Conservation (phyloP, 2,888 invertebrate species). For the Melanargia galathea region DNA sequence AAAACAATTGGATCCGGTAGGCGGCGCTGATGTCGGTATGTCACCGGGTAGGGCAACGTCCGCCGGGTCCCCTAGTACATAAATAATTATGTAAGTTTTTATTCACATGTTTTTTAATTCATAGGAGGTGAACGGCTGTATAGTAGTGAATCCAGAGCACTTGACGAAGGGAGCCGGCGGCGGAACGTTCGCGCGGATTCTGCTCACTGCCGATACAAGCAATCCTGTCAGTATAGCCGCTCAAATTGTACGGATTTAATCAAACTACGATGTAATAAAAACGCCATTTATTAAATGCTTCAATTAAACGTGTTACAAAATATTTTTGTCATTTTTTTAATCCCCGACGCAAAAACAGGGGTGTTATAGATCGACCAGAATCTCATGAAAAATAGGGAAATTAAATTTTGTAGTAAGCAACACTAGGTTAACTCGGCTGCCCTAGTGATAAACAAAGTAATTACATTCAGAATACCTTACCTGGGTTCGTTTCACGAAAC, state of each 20-base stretch:
- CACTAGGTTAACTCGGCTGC: too few species aligned
- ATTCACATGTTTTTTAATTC: slow-evolving; percentile 13
- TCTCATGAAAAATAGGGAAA: too few species aligned
- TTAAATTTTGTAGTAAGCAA: too few species aligned
- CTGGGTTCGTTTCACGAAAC: too few species aligned
- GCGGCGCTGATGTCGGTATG: too few species aligned
- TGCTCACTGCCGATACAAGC: slow-evolving; percentile 69
- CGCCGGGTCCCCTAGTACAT: too few species aligned
- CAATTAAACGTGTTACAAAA: slow-evolving; percentile 18
- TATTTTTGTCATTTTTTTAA: not conserved
- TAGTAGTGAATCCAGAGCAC: slow-evolving; percentile 93
- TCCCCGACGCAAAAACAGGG: too few species aligned
- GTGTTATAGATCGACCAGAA: too few species aligned
- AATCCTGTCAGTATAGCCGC: slow-evolving; percentile 53
- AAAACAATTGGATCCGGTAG: too few species aligned
- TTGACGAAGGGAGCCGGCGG: slow-evolving; percentile 88
- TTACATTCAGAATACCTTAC: too few species aligned
- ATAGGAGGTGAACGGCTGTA: slow-evolving; percentile 89
- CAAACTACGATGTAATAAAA: slow-evolving; percentile 6
- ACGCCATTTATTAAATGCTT: slow-evolving; percentile 4
- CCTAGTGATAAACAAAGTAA: too few species aligned
- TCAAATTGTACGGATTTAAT: slow-evolving; percentile 71
- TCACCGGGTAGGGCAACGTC: too few species aligned
- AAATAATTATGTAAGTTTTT: not conserved
- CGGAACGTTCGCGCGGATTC: slow-evolving; percentile 89